Evolutionary conservation across 1,140 invertebrate genomes (phyloP), one percentile per base, ranked within the genome.

Genomic region (Akabosia matsudoensis): DNA sequence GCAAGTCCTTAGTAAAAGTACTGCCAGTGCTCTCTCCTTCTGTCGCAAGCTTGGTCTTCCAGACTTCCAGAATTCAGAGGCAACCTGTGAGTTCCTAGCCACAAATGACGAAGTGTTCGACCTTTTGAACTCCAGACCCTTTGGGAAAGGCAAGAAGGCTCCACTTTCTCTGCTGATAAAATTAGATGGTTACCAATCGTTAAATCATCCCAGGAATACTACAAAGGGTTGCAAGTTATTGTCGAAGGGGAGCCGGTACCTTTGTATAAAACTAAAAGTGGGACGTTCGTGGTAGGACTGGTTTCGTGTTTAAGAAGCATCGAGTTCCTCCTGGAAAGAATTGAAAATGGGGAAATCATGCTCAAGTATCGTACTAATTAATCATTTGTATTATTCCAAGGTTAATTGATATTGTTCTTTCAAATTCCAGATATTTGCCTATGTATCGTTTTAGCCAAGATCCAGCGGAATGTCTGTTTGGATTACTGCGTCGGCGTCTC

Each of bases 381-480:
- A 45, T 45, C 37, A 10, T 45, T 45, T 10, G 37, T 18, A 45
- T 45, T 45, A 45, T 45, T 7, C 37, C 7, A 10, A 45, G 37
- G 37, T 10, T 45, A 45, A 45, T 10, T 18, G 18, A 10, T 45
- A 45, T 45, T 10, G 18, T 45, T 45, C 7, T 45, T 45, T 45
- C 7, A 45, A 45, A 76, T 67, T 52, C 79, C 28, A 72, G 73
- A 70, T 78, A 78, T 78, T 10, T 82, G 7, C 74, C 78, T 37
- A 82, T 82, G 14, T 85, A 84, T 76, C 85, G 82, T 78, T 61
- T 84, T 22, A 79, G 81, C 28, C 84, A 85, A 78, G 83, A 86
- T 77, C 84, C 85, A 76, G 24, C 85, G 13, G 84, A 86, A 83
- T 70, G 85, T 28, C 83, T 85, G 75, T 86, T 86, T 75, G 75